Evolutionary conservation across 2,888 invertebrate species (phyloP), one percentile per base, ranked within the genome.

Genomic region (Carterocephalus palaemon): DNA sequence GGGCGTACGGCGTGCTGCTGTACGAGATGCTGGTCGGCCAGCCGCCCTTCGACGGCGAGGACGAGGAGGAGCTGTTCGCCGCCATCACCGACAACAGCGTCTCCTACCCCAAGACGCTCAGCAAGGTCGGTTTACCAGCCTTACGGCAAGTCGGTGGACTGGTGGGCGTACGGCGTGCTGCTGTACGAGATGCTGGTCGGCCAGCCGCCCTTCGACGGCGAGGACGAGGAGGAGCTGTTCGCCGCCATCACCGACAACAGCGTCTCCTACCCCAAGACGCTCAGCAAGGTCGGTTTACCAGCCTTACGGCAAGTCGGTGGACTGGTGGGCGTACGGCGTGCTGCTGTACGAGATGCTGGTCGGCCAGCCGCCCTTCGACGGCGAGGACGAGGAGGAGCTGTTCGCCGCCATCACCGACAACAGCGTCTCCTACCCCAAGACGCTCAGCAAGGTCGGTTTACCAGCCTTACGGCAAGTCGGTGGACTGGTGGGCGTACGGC

Each of bases 121-220:
- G n/a, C n/a, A n/a, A n/a, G n/a, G n/a, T n/a, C n/a, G n/a, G n/a
- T n/a, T n/a, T n/a, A n/a, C n/a, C n/a, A n/a, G n/a, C n/a, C n/a
- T n/a, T n/a, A n/a, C n/a, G n/a, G n/a, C n/a, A 82, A 82, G 56
- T 81, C 81, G 0, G 95, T 96, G 47, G 95, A 95, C 83, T 95
- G 95, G 95, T 99, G 98, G 98, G 98, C 98, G 51, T 89, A 99
- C 55, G 99, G 98, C 38, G 98, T 99, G 48, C 90, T 98, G 31
- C 95, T 98, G 95, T 99, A 99, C 83, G 98, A 99, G 90, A 99
- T 99, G 98, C 94, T 98, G 95, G 98, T 98, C 1, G 98, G 99
- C 0, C 99, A 99, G 82, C 99, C 99, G 47, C 99, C 99, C 7
- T 99, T 99, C 85, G 99, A 99, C 88, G 99, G 99, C 2, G 99